Base-by-base conservation (phyloP, 2,797 vertebrate genomes). In the Enteromius radiatus region DNA sequence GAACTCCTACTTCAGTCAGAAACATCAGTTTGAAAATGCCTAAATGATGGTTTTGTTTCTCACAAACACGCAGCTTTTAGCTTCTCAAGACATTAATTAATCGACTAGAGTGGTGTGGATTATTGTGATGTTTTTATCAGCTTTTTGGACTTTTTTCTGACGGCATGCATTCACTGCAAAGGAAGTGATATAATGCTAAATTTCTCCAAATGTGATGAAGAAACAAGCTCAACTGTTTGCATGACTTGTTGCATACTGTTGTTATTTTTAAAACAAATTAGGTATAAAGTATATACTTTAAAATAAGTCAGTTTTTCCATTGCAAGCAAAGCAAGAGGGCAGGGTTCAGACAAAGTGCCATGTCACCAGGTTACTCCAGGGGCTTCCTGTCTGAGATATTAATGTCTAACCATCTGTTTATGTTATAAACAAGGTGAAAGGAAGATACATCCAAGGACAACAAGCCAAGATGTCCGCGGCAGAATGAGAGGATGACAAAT, bases 401-500 rank as follows among this genome's bases (percentile, higher is more conserved):
- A 56, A 80, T 47, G 68, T 47, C 23, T 26, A 83, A 33, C 52
- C 75, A 68, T 78, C 70, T 84, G 79, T 78, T 77, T 80, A 63
- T 73, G 83, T 75, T 49, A 80, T 52, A 65, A 67, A 73, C 67
- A 71, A 74, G 69, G 47, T 80, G 67, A 83, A 49, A 64, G 65
- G 70, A 71, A 70, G 15, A 47, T 49, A 52, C 33, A 38, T 61
- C 47, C 71, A 69, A 49, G 61, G 31, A 21, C 74, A 67, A 71
- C 59, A 59, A 8, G 56, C 64, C 65, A 56, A 80, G 17, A 59
- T 69, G 65, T 43, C 47, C 10, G 17, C 4, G 17, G 12, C 65
- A 31, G 15, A 79, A 52, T 2, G n/a, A 54, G 45, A 15, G 63
- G 31, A 67, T 52, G 43, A 33, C 31, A 33, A 65, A 78, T 3